Conservation (phyloP, 2,113 vertebrate species). For the Gymnarchus niloticus region DNA sequence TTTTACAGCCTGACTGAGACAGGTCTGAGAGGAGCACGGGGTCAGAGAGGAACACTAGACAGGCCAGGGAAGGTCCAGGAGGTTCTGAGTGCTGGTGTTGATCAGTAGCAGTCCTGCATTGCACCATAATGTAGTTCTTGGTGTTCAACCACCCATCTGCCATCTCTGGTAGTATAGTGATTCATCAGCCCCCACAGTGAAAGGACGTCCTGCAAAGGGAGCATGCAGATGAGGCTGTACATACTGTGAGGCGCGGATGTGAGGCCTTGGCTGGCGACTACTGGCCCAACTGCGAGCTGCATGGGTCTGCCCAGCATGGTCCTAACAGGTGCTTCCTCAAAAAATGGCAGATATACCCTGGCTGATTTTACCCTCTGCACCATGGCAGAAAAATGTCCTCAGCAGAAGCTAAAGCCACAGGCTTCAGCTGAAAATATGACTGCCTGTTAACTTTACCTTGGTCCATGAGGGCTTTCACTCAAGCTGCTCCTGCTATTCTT, state of each 20-base stretch:
- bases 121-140: background rate
- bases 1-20: background rate
- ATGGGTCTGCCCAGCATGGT: background rate
- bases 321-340: background rate
- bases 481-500: background rate
- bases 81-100: background rate
- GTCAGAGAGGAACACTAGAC: background rate
- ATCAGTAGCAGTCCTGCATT: background rate
- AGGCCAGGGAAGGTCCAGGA: background rate
- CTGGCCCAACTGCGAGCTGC: background rate
- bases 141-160: background rate
- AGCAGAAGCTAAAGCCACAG: background rate
- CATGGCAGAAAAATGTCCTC: background rate
- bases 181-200: background rate
- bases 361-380: background rate
- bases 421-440: background rate
- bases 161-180: background rate
- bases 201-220: background rate
- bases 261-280: background rate
- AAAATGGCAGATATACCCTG: background rate
- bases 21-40: constrained; percentile 8
- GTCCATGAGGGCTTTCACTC: background rate
- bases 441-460: background rate
- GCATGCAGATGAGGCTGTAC: background rate
- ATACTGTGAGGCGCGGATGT: background rate